phyloP scores from a whole-genome alignment of 2,113 vertebrate species.

The Otus sunia region DNA sequence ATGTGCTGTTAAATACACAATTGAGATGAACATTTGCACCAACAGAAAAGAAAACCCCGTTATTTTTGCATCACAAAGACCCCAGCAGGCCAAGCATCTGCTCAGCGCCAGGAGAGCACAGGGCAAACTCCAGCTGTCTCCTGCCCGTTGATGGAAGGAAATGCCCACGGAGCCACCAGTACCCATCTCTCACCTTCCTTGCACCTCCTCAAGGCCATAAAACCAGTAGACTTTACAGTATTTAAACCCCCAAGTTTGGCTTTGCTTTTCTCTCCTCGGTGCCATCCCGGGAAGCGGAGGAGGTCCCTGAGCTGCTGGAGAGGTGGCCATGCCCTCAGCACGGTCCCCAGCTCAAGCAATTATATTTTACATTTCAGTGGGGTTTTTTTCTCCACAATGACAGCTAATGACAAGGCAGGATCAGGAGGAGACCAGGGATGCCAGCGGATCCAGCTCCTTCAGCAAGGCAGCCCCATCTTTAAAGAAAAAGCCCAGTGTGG shows the following conservation, averaged over 20 bases:
- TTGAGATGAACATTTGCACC: neutral
- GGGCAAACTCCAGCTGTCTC: fast-evolving
- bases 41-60: neutral
- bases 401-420: conserved; percentile 1
- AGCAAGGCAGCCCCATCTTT: fast-evolving
- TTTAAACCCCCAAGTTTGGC: neutral
- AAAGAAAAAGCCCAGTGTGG: neutral
- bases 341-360: neutral
- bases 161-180: neutral
- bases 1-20: neutral
- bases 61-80: neutral
- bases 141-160: fast-evolving
- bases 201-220: neutral
- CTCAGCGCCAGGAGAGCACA: fast-evolving
- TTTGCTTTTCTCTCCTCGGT: fast-evolving
- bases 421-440: neutral
- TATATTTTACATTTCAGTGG: neutral
- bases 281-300: fast-evolving
- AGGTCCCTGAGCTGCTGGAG: neutral
- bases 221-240: neutral
- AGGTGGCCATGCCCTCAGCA: neutral
- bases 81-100: fast-evolving
- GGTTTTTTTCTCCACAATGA: neutral
- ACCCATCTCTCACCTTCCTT: neutral
- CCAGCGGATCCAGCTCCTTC: fast-evolving